Percentiles rank a stretch among this genome's conserved stretches.
Conservation (phyloP, 2,888 invertebrate species). For the Troglohyphantes excavatus region DNA sequence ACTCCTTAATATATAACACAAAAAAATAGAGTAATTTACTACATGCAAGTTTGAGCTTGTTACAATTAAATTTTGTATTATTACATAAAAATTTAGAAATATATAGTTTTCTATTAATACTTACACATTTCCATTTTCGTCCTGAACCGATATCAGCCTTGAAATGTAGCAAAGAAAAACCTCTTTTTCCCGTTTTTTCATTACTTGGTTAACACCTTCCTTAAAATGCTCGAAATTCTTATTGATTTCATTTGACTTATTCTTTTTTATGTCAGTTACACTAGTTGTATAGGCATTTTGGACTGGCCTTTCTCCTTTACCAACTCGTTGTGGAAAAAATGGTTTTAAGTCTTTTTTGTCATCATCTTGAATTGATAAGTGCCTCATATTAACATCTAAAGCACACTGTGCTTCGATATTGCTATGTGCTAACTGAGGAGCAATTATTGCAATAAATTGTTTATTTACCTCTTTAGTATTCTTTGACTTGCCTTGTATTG, state of each 20-base stretch:
- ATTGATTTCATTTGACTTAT: background rate
- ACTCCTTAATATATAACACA: too few relatives aligned
- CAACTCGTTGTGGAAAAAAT: background rate
- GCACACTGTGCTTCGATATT: too few relatives aligned
- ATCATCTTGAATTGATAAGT: background rate
- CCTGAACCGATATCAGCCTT: background rate
- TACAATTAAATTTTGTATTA: too few relatives aligned
- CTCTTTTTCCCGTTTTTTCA: background rate
- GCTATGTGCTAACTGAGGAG: too few relatives aligned
- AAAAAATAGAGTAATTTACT: too few relatives aligned
- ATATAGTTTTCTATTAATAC: background rate
- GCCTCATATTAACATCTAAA: background rate
- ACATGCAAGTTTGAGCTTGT: too few relatives aligned
- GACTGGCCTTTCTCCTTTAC: background rate
- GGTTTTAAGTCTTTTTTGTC: background rate
- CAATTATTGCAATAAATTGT: too few relatives aligned
- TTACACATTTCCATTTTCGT: slow-evolving; percentile 24
- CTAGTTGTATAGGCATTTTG: background rate
- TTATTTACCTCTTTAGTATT: too few relatives aligned
- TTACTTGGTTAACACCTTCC: background rate
- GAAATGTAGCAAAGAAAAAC: background rate
- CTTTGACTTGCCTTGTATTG: too few relatives aligned
- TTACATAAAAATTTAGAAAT: background rate
- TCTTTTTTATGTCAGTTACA: background rate
- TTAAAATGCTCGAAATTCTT: background rate